Conservation (phyloP, 2,888 invertebrate genomes). For the Lapara coniferarum region DNA sequence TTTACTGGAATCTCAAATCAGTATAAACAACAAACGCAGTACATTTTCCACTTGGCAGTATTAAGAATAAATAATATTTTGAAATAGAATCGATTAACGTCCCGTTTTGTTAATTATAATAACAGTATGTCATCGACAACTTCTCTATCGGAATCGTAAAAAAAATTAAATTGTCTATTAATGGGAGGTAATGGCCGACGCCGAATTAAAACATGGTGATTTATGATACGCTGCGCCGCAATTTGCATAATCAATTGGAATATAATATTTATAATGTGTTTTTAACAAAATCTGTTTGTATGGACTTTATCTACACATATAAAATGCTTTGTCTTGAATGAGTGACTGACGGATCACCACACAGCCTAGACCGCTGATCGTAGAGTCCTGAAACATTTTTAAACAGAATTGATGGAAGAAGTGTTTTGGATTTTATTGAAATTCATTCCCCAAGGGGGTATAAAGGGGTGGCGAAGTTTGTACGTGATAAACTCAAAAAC, state of each 20-base stretch:
- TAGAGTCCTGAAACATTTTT: too few relatives aligned
- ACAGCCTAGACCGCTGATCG: too few relatives aligned
- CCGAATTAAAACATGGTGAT: slow-evolving; percentile 56
- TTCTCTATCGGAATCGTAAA: slow-evolving; percentile 51
- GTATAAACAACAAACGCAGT: slow-evolving; percentile 12
- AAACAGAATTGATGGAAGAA: too few relatives aligned
- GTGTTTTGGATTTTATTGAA: too few relatives aligned
- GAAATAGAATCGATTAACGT: slow-evolving; percentile 46
- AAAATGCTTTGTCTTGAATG: too few relatives aligned
- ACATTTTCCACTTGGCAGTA: slow-evolving; percentile 24
- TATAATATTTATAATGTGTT: slow-evolving; percentile 35
- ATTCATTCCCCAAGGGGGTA: too few relatives aligned
- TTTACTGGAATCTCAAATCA: not conserved
- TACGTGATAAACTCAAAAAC: too few relatives aligned
- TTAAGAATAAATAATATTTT: slow-evolving; percentile 50
- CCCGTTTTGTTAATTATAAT: slow-evolving; percentile 50
- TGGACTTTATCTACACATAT: not conserved
- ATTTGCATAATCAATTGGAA: slow-evolving; percentile 56
- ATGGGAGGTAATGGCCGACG: slow-evolving; percentile 54
- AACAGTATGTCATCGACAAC: slow-evolving; percentile 47
- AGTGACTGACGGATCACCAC: too few relatives aligned
- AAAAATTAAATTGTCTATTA: slow-evolving; percentile 52
- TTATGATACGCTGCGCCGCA: slow-evolving; percentile 49
- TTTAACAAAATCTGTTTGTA: slow-evolving; percentile 10
- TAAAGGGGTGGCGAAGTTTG: too few relatives aligned